A percentile compares a stretch with the other conserved stretches of the same genome.
These are phyloP conservation scores for Holothuria leucospilota DNA, from an alignment of 53 echinoderm and acorn worm genomes.

Conservation along the genomic window DNA sequence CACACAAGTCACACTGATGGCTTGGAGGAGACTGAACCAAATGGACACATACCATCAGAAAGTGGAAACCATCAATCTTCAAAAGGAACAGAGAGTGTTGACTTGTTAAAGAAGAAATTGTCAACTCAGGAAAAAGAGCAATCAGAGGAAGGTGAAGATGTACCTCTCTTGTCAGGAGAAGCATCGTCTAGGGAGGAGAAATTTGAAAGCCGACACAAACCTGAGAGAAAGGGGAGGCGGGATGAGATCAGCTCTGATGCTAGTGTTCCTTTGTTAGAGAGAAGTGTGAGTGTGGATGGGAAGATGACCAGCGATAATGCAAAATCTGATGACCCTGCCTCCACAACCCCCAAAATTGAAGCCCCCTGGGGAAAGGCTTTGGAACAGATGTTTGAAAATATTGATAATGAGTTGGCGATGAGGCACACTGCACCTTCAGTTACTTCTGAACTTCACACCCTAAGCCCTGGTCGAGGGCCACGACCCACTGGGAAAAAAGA, in stretches of 20 bases:
- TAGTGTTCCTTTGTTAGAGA: conserved; percentile 45
- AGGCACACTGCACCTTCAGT: conserved; percentile 35
- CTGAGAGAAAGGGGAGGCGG: conserved; percentile 44
- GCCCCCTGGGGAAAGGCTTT: conserved; percentile 65
- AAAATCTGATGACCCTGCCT: conserved; percentile 31
- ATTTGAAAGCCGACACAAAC: conserved; percentile 37
- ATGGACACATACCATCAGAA: not conserved
- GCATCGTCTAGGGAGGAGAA: not conserved
- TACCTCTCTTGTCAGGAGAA: conserved; percentile 43
- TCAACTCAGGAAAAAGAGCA: conserved; percentile 57
- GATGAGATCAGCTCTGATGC: conserved; percentile 43
- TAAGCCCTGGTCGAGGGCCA: conserved; percentile 57
- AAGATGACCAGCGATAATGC: not conserved
- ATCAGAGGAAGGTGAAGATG: conserved; percentile 55
- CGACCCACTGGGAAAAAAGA: conserved; percentile 74
- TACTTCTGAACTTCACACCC: conserved; percentile 24
- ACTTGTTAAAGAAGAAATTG: conserved; percentile 40
- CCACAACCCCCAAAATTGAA: conserved; percentile 45
- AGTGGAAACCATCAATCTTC: not conserved
- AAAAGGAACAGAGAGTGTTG: conserved; percentile 33
- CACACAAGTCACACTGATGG: conserved; percentile 20
- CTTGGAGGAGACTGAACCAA: not conserved
- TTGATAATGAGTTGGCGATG: conserved; percentile 78
- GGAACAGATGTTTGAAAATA: conserved; percentile 92
- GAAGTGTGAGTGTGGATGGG: conserved; percentile 52